phyloP scores from a whole-genome alignment of 2,113 vertebrate species.

The Corydoras sp. region DNA sequence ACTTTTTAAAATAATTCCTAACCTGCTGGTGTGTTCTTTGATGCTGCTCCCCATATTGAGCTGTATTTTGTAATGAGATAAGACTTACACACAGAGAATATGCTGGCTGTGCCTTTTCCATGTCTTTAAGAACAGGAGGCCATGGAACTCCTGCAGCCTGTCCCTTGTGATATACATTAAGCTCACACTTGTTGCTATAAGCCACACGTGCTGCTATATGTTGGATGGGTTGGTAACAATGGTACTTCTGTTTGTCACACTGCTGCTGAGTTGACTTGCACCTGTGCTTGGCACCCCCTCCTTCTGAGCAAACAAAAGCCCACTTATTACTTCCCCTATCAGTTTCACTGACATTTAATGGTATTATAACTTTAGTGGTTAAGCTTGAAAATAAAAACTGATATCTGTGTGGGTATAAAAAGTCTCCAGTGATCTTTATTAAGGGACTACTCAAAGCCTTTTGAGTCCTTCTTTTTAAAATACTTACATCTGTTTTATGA shows the following conservation, averaged over 20 bases:
- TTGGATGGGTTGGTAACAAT: constrained; percentile 54
- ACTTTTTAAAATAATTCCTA: too few relatives aligned
- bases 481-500: too few relatives aligned
- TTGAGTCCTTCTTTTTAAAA: not conserved
- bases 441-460: not conserved
- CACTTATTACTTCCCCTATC: constrained; percentile 40
- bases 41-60: too few relatives aligned
- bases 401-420: not conserved
- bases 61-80: too few relatives aligned
- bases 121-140: constrained; percentile 36
- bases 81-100: too few relatives aligned
- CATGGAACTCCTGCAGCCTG: constrained; percentile 22
- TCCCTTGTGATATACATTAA: constrained; percentile 44
- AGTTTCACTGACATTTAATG: constrained; percentile 41
- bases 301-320: constrained; percentile 19
- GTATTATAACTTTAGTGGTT: constrained; percentile 10
- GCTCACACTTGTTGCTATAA: constrained; percentile 42
- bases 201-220: constrained; percentile 52
- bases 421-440: not conserved
- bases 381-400: not conserved
- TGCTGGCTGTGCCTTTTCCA: not conserved
- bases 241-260: constrained; percentile 58
- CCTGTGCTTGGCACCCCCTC: constrained; percentile 62
- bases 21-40: too few relatives aligned
- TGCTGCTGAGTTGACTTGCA: constrained; percentile 60